Conservation (phyloP, 2,888 invertebrate genomes). For the Eledona agricola region DNA sequence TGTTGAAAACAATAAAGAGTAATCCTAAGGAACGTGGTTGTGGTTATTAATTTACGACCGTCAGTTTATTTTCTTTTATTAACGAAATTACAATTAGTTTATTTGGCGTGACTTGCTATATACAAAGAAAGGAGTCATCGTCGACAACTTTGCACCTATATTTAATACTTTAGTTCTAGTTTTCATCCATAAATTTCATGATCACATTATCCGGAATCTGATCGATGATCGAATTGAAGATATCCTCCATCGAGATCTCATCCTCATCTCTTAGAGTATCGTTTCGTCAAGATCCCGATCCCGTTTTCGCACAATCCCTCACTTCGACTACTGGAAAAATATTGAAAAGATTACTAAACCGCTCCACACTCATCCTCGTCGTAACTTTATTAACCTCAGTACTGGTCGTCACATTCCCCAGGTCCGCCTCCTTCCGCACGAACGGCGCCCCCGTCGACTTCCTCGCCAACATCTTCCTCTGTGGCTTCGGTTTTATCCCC, state of each 20-base stretch:
- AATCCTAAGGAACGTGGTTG: conserved; percentile 23
- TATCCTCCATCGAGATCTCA: conserved; percentile 16
- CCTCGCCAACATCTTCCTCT: conserved; percentile 54
- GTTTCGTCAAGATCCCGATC: conserved; percentile 14
- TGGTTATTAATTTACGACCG: too few relatives aligned
- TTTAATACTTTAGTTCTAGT: too few relatives aligned
- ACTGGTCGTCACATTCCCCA: conserved; percentile 63
- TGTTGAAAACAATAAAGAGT: conserved; percentile 41
- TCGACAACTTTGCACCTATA: too few relatives aligned
- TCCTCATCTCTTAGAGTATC: conserved; percentile 14
- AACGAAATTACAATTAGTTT: too few relatives aligned
- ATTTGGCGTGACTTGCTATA: too few relatives aligned
- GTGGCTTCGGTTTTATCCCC: conserved; percentile 5
- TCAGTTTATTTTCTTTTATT: too few relatives aligned
- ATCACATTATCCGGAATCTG: conserved; percentile 25
- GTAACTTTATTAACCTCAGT: conserved; percentile 66
- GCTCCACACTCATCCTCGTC: conserved; percentile 64
- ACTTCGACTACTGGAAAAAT: conserved; percentile 65
- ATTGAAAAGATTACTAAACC: conserved; percentile 65
- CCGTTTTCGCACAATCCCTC: conserved; percentile 54
- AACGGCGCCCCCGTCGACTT: conserved; percentile 62
- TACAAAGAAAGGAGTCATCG: too few relatives aligned
- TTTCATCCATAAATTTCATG: conserved; percentile 13
- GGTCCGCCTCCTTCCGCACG: conserved; percentile 53
- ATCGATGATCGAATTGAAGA: conserved; percentile 14